A percentile compares a stretch with the other conserved stretches of the same genome.
Conservation (phyloP, 2,113 vertebrate genomes). For the Indicator indicator region DNA sequence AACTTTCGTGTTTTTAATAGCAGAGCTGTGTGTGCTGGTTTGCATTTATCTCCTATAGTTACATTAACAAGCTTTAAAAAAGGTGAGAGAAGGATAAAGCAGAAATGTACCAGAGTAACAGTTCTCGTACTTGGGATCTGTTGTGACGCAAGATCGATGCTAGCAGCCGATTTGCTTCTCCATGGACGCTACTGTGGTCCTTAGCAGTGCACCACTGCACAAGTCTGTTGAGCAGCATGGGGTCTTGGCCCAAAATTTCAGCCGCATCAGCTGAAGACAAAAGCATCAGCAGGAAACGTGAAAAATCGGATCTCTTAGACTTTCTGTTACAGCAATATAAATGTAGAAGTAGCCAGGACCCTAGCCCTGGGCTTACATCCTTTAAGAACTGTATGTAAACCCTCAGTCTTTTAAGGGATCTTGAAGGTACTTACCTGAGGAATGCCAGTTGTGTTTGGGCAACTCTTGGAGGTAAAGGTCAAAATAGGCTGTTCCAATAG, state of each 20-base stretch:
- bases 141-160: constrained; percentile 86
- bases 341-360: too few relatives aligned
- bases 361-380: neutral
- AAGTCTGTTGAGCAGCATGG: constrained; percentile 77
- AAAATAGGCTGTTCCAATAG: neutral
- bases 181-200: constrained; percentile 76
- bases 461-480: neutral
- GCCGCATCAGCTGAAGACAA: constrained; percentile 81
- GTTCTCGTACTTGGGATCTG: constrained; percentile 75
- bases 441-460: neutral
- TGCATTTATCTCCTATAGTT: neutral
- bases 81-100: neutral
- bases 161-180: constrained; percentile 85
- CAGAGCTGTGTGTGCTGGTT: neutral
- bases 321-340: neutral
- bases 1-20: neutral
- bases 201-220: constrained; percentile 85
- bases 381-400: neutral
- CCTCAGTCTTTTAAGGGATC: neutral
- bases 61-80: neutral
- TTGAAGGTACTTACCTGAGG: neutral
- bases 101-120: accelerated
- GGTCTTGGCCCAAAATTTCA: constrained; percentile 81
- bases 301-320: neutral
- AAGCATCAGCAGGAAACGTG: neutral